A percentile compares a stretch with the other conserved stretches of the same genome.
Evolutionary conservation across 2,797 vertebrate genomes (phyloP).

Genomic region (Chelmon rostratus): DNA sequence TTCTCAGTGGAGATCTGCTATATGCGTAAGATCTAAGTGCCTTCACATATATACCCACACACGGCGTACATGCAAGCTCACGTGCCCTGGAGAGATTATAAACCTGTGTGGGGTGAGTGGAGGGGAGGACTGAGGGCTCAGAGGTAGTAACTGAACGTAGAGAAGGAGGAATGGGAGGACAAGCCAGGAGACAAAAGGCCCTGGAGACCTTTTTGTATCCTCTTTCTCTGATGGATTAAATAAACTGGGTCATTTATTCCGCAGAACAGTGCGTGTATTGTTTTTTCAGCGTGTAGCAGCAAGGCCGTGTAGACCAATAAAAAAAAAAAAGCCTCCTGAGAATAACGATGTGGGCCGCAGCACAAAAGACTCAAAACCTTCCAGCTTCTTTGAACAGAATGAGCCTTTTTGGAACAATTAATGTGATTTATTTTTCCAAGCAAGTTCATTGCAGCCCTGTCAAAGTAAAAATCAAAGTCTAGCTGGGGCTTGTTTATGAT

Average conservation of each 20-base stretch:
- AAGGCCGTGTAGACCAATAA: slow-evolving; percentile 30
- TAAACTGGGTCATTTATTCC: slow-evolving; percentile 50
- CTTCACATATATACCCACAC: slow-evolving; percentile 3
- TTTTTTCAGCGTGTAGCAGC: slow-evolving; percentile 25
- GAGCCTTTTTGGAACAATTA: slow-evolving; percentile 18
- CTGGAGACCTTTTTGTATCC: slow-evolving; percentile 8
- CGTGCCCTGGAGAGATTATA: slow-evolving; percentile 34
- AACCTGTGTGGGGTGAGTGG: slow-evolving; percentile 3
- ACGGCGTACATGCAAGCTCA: slow-evolving; percentile 10
- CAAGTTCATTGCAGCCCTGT: not conserved
- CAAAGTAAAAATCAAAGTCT: slow-evolving; percentile 1
- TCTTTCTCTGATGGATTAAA: slow-evolving; percentile 25
- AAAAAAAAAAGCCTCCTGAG: slow-evolving; percentile 15
- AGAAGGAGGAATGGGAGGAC: slow-evolving; percentile 15
- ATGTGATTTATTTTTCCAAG: slow-evolving; percentile 15
- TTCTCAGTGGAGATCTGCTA: slow-evolving; percentile 12
- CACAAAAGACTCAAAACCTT: slow-evolving; percentile 15
- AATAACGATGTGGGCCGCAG: slow-evolving; percentile 14
- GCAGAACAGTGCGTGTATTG: slow-evolving; percentile 19
- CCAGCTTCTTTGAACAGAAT: slow-evolving; percentile 29
- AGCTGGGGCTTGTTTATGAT: slow-evolving; percentile 8
- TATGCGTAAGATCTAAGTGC: slow-evolving; percentile 19
- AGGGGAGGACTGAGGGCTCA: slow-evolving; percentile 7
- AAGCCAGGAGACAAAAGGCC: slow-evolving; percentile 23
- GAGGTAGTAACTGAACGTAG: slow-evolving; percentile 9